Conservation (phyloP, 2,888 invertebrate genomes). For the Lepetodrilus schrolli region DNA sequence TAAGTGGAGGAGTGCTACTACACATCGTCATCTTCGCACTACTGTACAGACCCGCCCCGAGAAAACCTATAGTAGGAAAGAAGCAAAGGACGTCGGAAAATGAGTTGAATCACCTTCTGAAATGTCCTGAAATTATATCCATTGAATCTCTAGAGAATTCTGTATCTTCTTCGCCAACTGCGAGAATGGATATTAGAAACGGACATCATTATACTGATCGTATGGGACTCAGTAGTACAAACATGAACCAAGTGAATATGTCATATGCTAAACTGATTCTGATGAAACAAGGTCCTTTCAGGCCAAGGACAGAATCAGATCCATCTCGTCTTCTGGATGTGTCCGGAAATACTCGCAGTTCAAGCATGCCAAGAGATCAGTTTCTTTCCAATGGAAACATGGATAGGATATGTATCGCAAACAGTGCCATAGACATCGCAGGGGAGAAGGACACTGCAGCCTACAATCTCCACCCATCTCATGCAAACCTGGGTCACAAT, state of each 20-base stretch:
- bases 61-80: not conserved
- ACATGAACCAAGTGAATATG: too few relatives aligned
- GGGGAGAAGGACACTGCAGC: not conserved
- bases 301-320: not conserved
- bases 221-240: too few relatives aligned
- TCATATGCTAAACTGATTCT: not conserved
- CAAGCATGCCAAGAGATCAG: not conserved
- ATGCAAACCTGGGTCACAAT: too few relatives aligned
- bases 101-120: too few relatives aligned
- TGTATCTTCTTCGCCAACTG: not conserved
- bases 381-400: not conserved
- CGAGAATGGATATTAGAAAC: not conserved
- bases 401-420: not conserved
- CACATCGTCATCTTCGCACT: not conserved
- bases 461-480: too few relatives aligned
- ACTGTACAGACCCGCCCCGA: not conserved
- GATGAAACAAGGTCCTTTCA: not conserved
- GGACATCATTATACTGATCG: too few relatives aligned
- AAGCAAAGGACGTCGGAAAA: too few relatives aligned
- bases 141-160: not conserved
- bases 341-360: not conserved
- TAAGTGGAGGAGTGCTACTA: not conserved
- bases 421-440: not conserved
- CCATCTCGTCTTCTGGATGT: not conserved
- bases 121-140: too few relatives aligned